These are phyloP conservation scores for Dermochelys coriacea DNA, from an alignment of 2,797 vertebrate species.

Conservation along the genomic window DNA sequence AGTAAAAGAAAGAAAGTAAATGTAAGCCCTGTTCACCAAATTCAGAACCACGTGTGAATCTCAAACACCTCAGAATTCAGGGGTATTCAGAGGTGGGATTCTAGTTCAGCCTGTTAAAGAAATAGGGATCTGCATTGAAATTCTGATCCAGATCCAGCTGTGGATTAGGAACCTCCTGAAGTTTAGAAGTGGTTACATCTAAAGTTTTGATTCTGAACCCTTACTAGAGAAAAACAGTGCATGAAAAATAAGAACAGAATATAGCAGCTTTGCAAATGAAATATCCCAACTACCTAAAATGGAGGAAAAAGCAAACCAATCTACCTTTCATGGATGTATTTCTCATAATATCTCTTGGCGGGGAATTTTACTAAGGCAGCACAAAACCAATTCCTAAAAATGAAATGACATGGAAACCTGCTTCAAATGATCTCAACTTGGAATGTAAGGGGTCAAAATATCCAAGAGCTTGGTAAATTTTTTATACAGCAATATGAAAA, in stretches of 20 bases:
- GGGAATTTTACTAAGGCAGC: neutral
- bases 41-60: neutral
- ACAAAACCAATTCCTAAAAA: neutral
- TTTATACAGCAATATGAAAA: slow-evolving; percentile 46
- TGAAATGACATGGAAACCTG: neutral
- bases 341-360: neutral
- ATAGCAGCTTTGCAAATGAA: neutral
- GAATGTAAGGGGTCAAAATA: slow-evolving; percentile 41
- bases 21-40: neutral
- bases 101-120: neutral
- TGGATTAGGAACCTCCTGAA: neutral
- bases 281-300: neutral
- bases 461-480: slow-evolving; percentile 33
- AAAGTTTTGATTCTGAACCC: neutral
- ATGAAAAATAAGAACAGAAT: neutral
- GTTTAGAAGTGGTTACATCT: neutral
- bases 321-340: neutral
- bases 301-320: neutral
- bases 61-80: neutral
- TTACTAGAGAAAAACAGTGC: neutral
- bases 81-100: neutral
- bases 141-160: neutral
- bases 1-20: neutral
- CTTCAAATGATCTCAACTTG: neutral
- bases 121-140: neutral